These are phyloP conservation scores for Drosophila acutilabella DNA, from an alignment of 2,888 invertebrate genomes.

Conservation along the genomic window DNA sequence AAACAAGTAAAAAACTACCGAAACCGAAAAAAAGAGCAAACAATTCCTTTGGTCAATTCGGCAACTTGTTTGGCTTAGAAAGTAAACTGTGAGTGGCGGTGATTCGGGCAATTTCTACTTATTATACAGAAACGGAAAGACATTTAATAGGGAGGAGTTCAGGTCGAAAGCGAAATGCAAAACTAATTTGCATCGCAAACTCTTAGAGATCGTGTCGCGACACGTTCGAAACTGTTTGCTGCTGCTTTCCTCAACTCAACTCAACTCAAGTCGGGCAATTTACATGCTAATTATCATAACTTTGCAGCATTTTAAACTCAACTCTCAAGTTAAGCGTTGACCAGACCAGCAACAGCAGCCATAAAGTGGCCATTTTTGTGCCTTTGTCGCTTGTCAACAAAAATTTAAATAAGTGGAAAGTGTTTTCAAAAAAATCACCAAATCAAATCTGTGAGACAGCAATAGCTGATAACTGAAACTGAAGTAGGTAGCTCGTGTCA, in stretches of 20 bases:
- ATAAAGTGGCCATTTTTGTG: slow-evolving; percentile 56
- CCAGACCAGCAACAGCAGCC: slow-evolving; percentile 36
- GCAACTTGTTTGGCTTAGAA: slow-evolving; percentile 42
- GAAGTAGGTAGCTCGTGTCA: not conserved
- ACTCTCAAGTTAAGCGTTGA: slow-evolving; percentile 42
- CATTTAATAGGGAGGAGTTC: slow-evolving; percentile 52
- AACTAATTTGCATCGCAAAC: slow-evolving; percentile 55
- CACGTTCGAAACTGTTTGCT: slow-evolving; percentile 25
- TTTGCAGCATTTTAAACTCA: slow-evolving; percentile 44
- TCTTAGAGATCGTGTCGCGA: slow-evolving; percentile 45
- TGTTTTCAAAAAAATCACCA: slow-evolving; percentile 48
- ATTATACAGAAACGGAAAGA: slow-evolving; percentile 34
- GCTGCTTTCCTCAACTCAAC: slow-evolving; percentile 59
- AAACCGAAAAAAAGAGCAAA: no score
- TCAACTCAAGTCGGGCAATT: slow-evolving; percentile 53
- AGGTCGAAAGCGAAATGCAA: slow-evolving; percentile 57
- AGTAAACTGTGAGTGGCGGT: slow-evolving; percentile 27
- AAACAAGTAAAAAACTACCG: slow-evolving; percentile 11
- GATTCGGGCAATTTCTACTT: slow-evolving; percentile 47
- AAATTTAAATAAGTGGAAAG: slow-evolving; percentile 82
- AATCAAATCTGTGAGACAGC: slow-evolving; percentile 22
- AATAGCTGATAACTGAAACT: slow-evolving; percentile 4
- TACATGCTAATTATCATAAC: slow-evolving; percentile 79
- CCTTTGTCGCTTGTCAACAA: slow-evolving; percentile 57
- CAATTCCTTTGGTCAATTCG: slow-evolving; percentile 18